Evolutionary conservation across 2,888 invertebrate genomes (phyloP), one percentile per base, ranked within the genome.

Genomic region (Spodoptera exigua): DNA sequence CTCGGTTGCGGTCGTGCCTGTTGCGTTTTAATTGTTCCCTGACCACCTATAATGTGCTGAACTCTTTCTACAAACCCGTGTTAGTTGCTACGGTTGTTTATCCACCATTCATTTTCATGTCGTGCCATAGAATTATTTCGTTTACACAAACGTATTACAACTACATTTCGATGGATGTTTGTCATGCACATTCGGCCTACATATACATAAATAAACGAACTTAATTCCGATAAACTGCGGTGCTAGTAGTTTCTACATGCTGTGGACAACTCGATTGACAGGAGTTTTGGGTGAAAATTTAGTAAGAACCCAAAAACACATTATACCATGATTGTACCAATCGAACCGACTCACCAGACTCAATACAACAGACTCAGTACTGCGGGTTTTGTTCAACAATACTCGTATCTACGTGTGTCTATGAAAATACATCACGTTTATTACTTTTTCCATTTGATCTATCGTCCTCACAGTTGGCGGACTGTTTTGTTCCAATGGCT

Each of bases 11-110:
- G 75, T 73, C 63, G 70, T 58, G 83, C 83, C 84, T 84, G 84
- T 84, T 83, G 84, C 83, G 73, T 80, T 82, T 79, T 83, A 81
- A 81, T 80, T 75, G 79, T 78, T 62, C 78, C 65, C 72, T 72
- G 67, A 65, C 70, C 70, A 52, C 48, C 54, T 74, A 74, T 63
- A 76, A 66, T 57, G 57, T 56, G 72, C 53, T 58, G 44, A 35
- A 55, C 55, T 53, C 44, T 58, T 65, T 55, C 57, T 61, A 44
- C 55, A 61, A 41, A 61, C 45, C 18, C 36, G 52, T 46, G 53
- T 41, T 36, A 43, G 61, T 49, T 27, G 54, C 40, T 53, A 40
- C 46, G 65, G 17, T 43, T 54, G 53, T 70, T 65, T 63, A 60
- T 56, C 56, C 64, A 62, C 58, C 41, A 49, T 55, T 53, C 32